Base-by-base conservation (phyloP, 2,888 invertebrate species). In the Choristoneura rosaceana region DNA sequence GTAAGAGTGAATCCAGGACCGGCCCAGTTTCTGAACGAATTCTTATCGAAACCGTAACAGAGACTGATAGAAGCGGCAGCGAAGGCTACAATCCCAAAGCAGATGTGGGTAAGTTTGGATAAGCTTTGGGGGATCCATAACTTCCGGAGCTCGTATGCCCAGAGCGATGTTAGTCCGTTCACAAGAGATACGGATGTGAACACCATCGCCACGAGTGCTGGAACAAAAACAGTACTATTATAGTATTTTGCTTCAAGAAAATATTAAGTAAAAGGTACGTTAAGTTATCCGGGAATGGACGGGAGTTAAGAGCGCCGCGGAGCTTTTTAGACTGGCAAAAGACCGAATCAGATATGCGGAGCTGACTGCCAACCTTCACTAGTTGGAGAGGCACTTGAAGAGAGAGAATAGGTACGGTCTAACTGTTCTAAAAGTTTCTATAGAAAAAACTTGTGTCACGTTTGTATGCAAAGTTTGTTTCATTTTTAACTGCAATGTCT, bases 31-130 rank as follows among this genome's bases (percentile, higher is more conserved):
- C 77, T 85, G 69, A 90, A 89, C 2, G 59, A 43, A 3, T 0
- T 3, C 50, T 90, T 91, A 2, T 87, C 84, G n/a, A 89, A 82
- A 0, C 90, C 91, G 47, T 84, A 89, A 76, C 85, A 85, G 15
- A 91, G 87, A 5, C 75, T 4, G 61, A 89, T 78, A 5, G 79
- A 76, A 2, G 91, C 81, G 2, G 84, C 70, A 1, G 65, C 74
- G 69, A 88, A 88, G 4, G 81, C 88, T 0, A 88, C 82, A 9
- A 79, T 80, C 1, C 88, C 88, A 59, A 88, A 82, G 69, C 82
- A 79, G 47, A 89, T 85, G 75, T 88, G 88, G 0, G 78, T 81
- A 4, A 87, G 74, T 73, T 87, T 88, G 9, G 83, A 81, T 0
- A 85, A 65, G 41, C 77, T 83, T 1, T 74, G 79, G 0, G 86